phyloP scores from a whole-genome alignment of 2,113 vertebrate species.

The Empidonax alnorum region DNA sequence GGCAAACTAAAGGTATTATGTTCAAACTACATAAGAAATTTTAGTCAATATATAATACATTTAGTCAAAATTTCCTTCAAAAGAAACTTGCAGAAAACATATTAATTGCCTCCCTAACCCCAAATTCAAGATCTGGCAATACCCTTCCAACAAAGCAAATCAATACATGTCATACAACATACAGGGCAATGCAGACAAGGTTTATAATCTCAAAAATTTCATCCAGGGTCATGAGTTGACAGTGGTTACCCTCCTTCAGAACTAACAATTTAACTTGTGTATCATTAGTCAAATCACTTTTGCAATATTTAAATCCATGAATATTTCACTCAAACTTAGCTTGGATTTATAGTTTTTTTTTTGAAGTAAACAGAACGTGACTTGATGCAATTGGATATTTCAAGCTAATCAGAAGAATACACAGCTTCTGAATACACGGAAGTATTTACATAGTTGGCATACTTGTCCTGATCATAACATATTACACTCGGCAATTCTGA shows the following conservation, averaged over 20 bases:
- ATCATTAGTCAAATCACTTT: neutral
- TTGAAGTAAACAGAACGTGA: neutral
- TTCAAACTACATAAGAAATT: neutral
- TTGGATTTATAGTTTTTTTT: neutral
- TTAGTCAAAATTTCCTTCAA: neutral
- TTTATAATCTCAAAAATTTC: neutral
- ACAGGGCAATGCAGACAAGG: neutral
- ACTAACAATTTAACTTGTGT: neutral
- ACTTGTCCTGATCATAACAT: neutral
- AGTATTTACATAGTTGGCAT: neutral
- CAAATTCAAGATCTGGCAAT: neutral
- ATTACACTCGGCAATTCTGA: accelerated
- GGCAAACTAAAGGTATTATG: neutral
- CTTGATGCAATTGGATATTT: neutral
- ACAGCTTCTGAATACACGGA: neutral
- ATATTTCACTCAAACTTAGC: neutral
- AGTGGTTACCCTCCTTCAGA: neutral
- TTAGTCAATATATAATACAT: neutral
- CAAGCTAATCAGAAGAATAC: neutral
- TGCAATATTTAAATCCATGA: neutral
- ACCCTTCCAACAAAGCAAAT: neutral
- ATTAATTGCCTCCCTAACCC: neutral
- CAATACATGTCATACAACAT: neutral
- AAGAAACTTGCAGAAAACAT: neutral
- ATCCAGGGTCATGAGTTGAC: neutral